Evolutionary conservation across 2,797 vertebrate species (phyloP), one percentile per base, ranked within the genome.

Genomic region (Arrhamphus sclerolepis): DNA sequence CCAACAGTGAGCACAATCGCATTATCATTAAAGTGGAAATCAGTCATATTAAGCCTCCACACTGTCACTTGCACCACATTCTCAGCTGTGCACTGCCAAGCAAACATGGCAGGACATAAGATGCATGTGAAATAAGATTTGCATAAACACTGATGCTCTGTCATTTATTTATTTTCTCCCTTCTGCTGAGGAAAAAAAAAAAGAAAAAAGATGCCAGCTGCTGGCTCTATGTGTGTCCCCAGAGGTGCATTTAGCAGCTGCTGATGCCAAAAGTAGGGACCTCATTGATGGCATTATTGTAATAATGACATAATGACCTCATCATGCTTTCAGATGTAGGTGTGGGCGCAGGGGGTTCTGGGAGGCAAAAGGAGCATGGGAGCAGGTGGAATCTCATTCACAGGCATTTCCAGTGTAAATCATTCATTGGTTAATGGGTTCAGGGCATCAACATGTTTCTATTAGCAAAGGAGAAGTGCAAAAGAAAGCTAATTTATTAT

Each of bases 71-170:
- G 72, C 78, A 55, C 80, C 44, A 24, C 73, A 77, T 63, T 81
- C 77, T 84, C 66, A 60, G 86, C 84, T 70, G 72, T 56, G 78
- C 40, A 38, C 75, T 70, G 82, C 77, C 81, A 78, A 80, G 72
- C 69, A 49, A 84, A 80, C 61, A 55, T 80, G 77, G 68, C 80
- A 59, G 82, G 80, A 76, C 77, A 51, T 79, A 78, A 87, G 85
- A 90, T 29, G 75, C 79, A 77, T 81, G 83, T 74, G 78, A 89
- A 89, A 92, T 78, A 71, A 83, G 85, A 90, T 91, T 92, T 89
- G 81, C 87, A 83, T 89, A 84, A 90, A 81, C 73, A 87, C 77
- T 72, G 71, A 80, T 72, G 77, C 73, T 84, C 75, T 49, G 75
- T 82, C 77, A 81, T 67, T 86, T 84, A 83, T 91, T 85, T 81